These are phyloP conservation scores for Globicephala melas DNA, from an alignment of 2,113 vertebrate genomes.

Conservation along the genomic window DNA sequence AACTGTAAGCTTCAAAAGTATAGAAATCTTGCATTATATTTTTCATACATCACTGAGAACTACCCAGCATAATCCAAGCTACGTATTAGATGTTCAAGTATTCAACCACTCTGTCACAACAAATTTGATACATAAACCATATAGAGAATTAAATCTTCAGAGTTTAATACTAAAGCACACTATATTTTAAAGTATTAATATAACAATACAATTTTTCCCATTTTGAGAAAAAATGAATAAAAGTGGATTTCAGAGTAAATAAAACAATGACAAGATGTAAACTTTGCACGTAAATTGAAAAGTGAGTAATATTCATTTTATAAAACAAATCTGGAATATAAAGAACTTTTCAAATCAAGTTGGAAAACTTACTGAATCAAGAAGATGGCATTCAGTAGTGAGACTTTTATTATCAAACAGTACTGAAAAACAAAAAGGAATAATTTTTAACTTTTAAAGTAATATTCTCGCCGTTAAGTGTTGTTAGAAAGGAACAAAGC, in stretches of 20 bases:
- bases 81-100: neutral
- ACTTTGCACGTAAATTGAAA: neutral
- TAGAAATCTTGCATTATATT: neutral
- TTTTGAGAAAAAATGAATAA: neutral
- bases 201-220: neutral
- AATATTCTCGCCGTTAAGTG: neutral
- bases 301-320: slow-evolving; percentile 1
- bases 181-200: neutral
- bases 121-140: neutral
- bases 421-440: slow-evolving; percentile 57
- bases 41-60: neutral
- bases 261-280: neutral
- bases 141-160: neutral
- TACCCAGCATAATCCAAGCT: neutral
- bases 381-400: slow-evolving; percentile 41
- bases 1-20: neutral
- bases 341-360: slow-evolving; percentile 36
- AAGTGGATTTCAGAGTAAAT: neutral
- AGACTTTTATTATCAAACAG: slow-evolving; percentile 20
- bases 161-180: neutral
- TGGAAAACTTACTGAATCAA: slow-evolving; percentile 67
- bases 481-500: neutral
- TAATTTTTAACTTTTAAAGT: slow-evolving; percentile 40
- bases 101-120: neutral
- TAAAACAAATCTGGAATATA: slow-evolving; percentile 37